phyloP scores from a whole-genome alignment of 2,797 vertebrate species.

The Macropus fuliginosus region DNA sequence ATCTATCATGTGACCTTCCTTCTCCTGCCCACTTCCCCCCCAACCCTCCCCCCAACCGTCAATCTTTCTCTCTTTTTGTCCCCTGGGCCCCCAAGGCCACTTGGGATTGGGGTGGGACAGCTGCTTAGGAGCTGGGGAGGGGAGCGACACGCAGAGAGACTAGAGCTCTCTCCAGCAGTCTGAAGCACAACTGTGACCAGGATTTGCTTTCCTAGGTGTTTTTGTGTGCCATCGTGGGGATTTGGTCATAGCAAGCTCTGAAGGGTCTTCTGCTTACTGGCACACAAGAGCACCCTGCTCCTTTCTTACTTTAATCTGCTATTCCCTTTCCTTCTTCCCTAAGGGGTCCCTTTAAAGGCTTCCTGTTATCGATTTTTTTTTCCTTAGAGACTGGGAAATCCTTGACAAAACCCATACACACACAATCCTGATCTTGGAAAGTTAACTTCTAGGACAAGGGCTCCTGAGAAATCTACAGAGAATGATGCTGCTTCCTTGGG shows the following conservation, averaged over 20 bases:
- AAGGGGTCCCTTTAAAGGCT: background rate
- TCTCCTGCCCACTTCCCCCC: background rate
- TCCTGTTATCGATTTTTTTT: background rate
- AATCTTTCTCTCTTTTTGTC: background rate
- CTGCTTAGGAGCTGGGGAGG: no score
- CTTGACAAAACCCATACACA: background rate
- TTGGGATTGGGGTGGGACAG: background rate
- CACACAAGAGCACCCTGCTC: background rate
- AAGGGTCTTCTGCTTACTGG: background rate
- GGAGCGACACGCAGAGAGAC: background rate
- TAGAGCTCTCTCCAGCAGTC: background rate
- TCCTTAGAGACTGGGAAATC: background rate
- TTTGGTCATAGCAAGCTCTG: background rate
- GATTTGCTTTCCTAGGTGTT: background rate
- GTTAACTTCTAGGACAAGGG: background rate
- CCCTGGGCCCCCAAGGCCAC: background rate
- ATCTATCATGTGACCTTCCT: background rate
- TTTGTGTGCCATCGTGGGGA: background rate
- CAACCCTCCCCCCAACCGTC: background rate
- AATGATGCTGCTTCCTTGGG: background rate
- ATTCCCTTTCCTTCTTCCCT: background rate
- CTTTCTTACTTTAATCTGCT: background rate
- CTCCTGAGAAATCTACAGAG: background rate
- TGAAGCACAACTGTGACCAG: background rate
- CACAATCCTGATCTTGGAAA: background rate